Percentiles rank a stretch among this genome's conserved stretches.
Evolutionary conservation across 1,140 invertebrate species (phyloP).

Genomic region (Diachasmimorpha longicaudata): DNA sequence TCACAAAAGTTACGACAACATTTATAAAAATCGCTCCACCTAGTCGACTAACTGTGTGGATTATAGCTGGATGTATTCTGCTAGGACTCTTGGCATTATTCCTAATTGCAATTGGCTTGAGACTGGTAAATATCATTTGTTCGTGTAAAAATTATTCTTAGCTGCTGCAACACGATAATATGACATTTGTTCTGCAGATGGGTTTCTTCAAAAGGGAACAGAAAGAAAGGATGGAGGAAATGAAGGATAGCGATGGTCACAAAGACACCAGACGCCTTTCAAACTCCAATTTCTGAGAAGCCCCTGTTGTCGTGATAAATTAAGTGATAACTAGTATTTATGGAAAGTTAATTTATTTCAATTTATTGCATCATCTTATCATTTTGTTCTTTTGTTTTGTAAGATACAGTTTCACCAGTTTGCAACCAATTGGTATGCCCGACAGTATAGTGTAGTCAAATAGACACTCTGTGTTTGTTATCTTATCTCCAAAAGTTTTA

Average conservation of each 20-base stretch:
- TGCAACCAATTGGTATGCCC: not conserved
- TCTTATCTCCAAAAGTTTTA: not conserved
- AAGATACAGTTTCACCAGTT: not conserved
- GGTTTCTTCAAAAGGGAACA: slow-evolving; percentile 49
- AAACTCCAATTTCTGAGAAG: not conserved
- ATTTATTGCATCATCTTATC: slow-evolving; percentile 26
- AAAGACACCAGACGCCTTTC: not conserved
- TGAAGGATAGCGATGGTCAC: slow-evolving; percentile 16
- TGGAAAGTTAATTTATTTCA: slow-evolving; percentile 25
- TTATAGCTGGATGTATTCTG: slow-evolving; percentile 47
- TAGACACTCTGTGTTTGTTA: not conserved
- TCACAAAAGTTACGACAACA: slow-evolving; percentile 37
- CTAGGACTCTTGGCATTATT: slow-evolving; percentile 49
- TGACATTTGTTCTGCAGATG: slow-evolving; percentile 12
- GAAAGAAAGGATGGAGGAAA: slow-evolving; percentile 34
- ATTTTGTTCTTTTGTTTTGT: not conserved
- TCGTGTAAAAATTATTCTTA: not conserved
- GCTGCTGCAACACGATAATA: not conserved
- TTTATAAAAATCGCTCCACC: slow-evolving; percentile 41
- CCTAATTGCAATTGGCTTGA: slow-evolving; percentile 41
- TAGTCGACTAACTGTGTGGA: slow-evolving; percentile 44
- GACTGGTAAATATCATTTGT: slow-evolving; percentile 36
- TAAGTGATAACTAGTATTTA: slow-evolving; percentile 14
- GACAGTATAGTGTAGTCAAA: not conserved
- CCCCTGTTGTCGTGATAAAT: not conserved